Percentiles rank a stretch among this genome's conserved stretches.
Evolutionary conservation across 2,797 vertebrate species (phyloP).

Genomic region (Coreius guichenoti): DNA sequence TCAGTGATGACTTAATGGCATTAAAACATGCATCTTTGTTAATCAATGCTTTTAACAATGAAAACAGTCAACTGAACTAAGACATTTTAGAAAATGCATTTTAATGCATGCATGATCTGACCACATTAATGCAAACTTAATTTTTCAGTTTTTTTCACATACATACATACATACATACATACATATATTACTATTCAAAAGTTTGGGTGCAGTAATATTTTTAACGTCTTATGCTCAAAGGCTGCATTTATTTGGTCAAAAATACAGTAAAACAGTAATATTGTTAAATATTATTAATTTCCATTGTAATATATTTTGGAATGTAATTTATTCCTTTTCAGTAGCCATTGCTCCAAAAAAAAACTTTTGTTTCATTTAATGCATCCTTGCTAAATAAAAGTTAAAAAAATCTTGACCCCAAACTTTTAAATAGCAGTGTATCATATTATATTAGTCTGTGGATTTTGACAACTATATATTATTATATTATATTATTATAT

Average conservation of each 20-base stretch:
- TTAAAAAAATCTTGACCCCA: neutral
- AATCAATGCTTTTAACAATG: slow-evolving; percentile 12
- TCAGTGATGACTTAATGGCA: neutral
- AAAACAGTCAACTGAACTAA: neutral
- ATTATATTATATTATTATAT: too few species aligned
- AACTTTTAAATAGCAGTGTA: neutral
- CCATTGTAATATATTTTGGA: neutral
- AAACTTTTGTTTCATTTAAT: neutral
- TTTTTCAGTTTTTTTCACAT: neutral
- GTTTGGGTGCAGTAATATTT: too few species aligned
- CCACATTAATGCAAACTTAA: neutral
- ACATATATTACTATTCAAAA: neutral
- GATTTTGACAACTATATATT: neutral
- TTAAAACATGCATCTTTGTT: slow-evolving; percentile 23
- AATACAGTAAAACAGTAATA: neutral
- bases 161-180: neutral
- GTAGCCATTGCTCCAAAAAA: neutral
- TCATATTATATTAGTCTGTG: neutral
- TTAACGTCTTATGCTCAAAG: neutral
- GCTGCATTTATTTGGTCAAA: neutral
- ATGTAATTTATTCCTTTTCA: neutral
- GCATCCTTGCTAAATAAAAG: neutral
- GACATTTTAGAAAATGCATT: neutral
- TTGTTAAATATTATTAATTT: neutral
- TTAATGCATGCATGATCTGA: neutral